Evolutionary conservation across 2,113 vertebrate genomes (phyloP).

Genomic region (Vulpes lagopus): DNA sequence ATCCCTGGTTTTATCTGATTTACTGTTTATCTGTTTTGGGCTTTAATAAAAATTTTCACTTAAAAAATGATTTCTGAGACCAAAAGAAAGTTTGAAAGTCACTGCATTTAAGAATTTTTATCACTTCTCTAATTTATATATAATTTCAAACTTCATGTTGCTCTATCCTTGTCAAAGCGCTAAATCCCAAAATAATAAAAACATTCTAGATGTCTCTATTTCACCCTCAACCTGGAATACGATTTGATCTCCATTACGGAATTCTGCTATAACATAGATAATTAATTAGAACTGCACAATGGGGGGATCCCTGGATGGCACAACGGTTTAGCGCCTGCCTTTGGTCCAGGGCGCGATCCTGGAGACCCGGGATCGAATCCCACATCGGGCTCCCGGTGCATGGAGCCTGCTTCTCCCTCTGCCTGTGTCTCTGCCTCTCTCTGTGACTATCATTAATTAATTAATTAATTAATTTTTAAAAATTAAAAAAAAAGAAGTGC

Average conservation of each 20-base stretch:
- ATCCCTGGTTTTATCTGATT: neutral
- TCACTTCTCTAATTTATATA: neutral
- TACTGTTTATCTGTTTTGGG: neutral
- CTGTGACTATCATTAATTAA: no score
- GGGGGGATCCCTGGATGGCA: no score
- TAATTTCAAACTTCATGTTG: neutral
- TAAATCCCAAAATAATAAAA: slow-evolving; percentile 3
- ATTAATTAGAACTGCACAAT: neutral
- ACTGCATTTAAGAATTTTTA: neutral
- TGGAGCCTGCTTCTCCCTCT: no score
- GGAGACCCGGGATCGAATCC: no score
- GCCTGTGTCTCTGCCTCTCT: no score
- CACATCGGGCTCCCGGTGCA: no score
- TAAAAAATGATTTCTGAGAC: neutral
- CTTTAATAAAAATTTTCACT: neutral
- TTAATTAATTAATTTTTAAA: no score
- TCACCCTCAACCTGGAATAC: neutral
- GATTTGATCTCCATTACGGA: neutral
- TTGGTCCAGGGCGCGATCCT: no score
- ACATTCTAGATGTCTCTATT: neutral
- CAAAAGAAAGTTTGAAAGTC: neutral
- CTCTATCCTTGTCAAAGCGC: neutral
- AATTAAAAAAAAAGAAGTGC: neutral
- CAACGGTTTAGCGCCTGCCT: no score
- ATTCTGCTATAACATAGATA: neutral